phyloP scores from a whole-genome alignment of 2,888 invertebrate species.

The Mallateleia sp. region DNA sequence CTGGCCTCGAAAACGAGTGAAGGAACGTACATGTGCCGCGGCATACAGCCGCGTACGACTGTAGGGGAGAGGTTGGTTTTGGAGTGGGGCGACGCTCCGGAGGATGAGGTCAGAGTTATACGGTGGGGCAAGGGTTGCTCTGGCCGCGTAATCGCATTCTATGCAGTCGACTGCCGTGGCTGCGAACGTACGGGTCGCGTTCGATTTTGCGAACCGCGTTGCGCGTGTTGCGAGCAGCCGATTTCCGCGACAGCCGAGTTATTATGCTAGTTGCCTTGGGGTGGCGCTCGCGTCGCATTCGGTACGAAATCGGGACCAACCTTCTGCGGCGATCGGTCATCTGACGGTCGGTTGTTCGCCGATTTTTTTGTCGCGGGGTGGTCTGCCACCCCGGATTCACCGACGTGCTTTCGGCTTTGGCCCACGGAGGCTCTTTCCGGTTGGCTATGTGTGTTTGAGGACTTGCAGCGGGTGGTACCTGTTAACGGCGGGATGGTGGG shows the following conservation, averaged over 20 bases:
- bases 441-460: too few relatives aligned
- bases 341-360: slow-evolving; percentile 40
- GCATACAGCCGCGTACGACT: slow-evolving; percentile 51
- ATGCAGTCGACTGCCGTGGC: slow-evolving; percentile 88
- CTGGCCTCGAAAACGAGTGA: slow-evolving; percentile 55
- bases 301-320: neutral
- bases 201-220: slow-evolving; percentile 20
- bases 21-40: slow-evolving; percentile 43
- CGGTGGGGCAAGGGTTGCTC: slow-evolving; percentile 84
- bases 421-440: too few relatives aligned
- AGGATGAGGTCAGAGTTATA: slow-evolving; percentile 79
- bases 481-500: neutral
- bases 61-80: slow-evolving; percentile 54
- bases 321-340: neutral
- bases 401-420: neutral
- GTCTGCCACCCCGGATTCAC: neutral
- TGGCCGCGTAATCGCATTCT: slow-evolving; percentile 87
- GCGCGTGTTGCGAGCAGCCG: slow-evolving; percentile 42
- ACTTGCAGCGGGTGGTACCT: neutral
- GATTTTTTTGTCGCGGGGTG: slow-evolving; percentile 19
- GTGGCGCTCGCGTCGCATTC: slow-evolving; percentile 15
- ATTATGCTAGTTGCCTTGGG: slow-evolving; percentile 47
- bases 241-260: slow-evolving; percentile 14
- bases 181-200: slow-evolving; percentile 85
- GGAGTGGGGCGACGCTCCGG: slow-evolving; percentile 70